Conservation (phyloP, 1,140 invertebrate genomes). For the Platorchestia sp. region DNA sequence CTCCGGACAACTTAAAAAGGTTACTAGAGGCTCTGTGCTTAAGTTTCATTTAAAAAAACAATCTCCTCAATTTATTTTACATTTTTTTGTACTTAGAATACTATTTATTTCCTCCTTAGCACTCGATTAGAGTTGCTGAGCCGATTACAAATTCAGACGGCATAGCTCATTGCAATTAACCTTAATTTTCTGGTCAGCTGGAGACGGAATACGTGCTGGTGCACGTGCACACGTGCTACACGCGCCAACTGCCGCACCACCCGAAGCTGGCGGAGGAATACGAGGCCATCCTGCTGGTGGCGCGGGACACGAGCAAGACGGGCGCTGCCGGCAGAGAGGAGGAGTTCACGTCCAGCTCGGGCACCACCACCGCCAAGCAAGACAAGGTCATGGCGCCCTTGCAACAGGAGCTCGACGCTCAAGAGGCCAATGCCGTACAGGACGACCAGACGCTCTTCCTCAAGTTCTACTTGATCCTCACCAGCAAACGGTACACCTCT, state of each 20-base stretch:
- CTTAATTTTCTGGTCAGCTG: slow-evolving; percentile 43
- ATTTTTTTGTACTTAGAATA: not conserved
- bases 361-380: slow-evolving; percentile 58
- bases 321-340: slow-evolving; percentile 8
- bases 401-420: slow-evolving; percentile 68
- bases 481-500: slow-evolving; percentile 74
- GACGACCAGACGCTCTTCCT: slow-evolving; percentile 73
- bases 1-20: too few relatives aligned
- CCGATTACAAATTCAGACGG: too few relatives aligned
- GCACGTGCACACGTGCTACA: slow-evolving; percentile 76
- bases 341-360: slow-evolving; percentile 44
- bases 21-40: too few relatives aligned
- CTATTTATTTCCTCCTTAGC: too few relatives aligned
- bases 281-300: slow-evolving; percentile 76
- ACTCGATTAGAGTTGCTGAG: too few relatives aligned
- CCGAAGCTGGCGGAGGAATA: slow-evolving; percentile 79
- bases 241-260: slow-evolving; percentile 76
- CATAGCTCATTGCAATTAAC: not conserved
- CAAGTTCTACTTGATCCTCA: slow-evolving; percentile 83
- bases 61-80: not conserved
- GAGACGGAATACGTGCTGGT: slow-evolving; percentile 70
- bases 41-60: too few relatives aligned
- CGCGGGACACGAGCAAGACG: slow-evolving; percentile 57
- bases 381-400: slow-evolving; percentile 67
- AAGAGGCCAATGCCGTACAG: slow-evolving; percentile 70